A percentile compares a stretch with the other conserved stretches of the same genome.
phyloP scores from a whole-genome alignment of 2,113 vertebrate species.

The Engraulis encrasicolus region DNA sequence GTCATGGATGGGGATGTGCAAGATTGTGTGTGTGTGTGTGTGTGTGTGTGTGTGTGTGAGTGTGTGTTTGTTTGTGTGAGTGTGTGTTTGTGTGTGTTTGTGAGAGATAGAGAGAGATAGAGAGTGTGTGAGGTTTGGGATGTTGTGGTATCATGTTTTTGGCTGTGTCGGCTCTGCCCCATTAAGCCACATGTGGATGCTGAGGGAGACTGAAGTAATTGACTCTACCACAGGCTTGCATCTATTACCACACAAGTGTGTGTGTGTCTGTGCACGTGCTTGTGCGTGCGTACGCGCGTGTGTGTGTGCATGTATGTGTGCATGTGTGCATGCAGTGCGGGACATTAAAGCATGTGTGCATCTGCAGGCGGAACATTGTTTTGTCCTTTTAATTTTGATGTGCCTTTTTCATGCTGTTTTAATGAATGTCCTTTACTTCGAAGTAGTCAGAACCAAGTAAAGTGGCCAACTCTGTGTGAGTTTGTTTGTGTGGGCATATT shows the following conservation, averaged over 20 bases:
- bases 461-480: neutral
- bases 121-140: no score
- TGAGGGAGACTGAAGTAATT: no score
- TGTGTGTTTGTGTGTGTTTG: neutral
- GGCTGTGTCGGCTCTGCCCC: no score
- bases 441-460: neutral
- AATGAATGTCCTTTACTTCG: neutral
- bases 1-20: neutral
- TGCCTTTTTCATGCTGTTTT: conserved; percentile 10
- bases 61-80: neutral
- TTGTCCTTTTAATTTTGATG: no score
- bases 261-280: neutral
- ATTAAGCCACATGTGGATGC: no score
- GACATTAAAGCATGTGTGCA: no score
- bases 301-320: neutral
- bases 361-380: neutral
- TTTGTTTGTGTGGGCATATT: conserved; percentile 1
- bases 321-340: neutral
- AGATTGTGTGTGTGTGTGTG: no score
- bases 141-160: no score
- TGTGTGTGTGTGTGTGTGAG: neutral
- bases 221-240: no score
- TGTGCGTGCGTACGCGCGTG: neutral
- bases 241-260: neutral
- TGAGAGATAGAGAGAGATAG: neutral